phyloP scores from a whole-genome alignment of 2,113 vertebrate genomes.

The Neolamprologus hecqui region DNA sequence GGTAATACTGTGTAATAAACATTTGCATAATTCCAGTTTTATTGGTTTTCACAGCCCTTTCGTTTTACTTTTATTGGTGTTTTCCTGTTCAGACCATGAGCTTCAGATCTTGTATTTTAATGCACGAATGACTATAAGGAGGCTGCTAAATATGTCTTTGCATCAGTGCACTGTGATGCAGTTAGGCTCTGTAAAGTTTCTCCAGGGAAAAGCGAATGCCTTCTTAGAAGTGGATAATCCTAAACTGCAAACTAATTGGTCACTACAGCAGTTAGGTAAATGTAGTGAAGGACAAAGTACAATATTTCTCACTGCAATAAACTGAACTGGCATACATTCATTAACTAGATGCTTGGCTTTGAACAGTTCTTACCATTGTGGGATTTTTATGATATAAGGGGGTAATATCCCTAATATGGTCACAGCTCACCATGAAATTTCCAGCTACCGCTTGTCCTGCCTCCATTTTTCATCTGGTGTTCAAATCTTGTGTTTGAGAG shows the following conservation, averaged over 20 bases:
- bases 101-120: background rate
- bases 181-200: background rate
- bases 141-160: background rate
- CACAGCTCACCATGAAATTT: background rate
- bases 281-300: background rate
- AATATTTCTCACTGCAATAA: background rate
- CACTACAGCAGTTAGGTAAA: background rate
- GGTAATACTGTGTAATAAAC: background rate
- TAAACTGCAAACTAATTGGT: background rate
- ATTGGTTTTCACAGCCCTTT: fast-evolving
- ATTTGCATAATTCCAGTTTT: background rate
- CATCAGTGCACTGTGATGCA: background rate
- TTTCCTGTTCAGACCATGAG: background rate
- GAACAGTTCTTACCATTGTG: background rate
- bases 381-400: background rate
- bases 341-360: background rate
- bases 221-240: background rate
- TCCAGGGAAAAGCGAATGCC: background rate
- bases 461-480: background rate
- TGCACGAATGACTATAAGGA: background rate
- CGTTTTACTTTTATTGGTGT: background rate
- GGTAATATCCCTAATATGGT: background rate
- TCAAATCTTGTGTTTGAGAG: background rate
- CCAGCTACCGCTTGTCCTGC: background rate
- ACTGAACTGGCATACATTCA: background rate